Base-by-base conservation (phyloP, 2,113 vertebrate genomes). In the Lophotis ruficrista region DNA sequence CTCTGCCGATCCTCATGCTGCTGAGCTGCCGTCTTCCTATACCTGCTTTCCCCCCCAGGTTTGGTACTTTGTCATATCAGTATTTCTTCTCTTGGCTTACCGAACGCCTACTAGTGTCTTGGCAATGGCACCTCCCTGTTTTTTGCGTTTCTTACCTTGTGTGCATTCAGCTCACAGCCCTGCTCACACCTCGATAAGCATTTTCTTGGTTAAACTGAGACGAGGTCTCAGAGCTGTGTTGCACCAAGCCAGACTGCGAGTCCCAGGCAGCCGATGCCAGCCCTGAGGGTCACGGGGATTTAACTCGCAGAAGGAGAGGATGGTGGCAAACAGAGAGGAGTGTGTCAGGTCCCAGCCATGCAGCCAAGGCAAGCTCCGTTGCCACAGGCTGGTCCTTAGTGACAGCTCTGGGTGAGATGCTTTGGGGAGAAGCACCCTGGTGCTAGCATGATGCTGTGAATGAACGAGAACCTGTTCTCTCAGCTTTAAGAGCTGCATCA, bases 401-500 rank as follows among this genome's bases (percentile, higher is more conserved):
- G 65, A 31, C 66, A 78, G 50, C 11, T 30, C 45, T 62, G 35
- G 9, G 35, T 31, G 62, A 50, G 76, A 41, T 50, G 31, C 2
- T 62, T 45, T 51, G 48, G 24, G 0, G 5, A 62, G 61, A 80
- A 69, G 14, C 66, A 50, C 27, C 38, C 8, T 25, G 8, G 27
- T 60, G 75, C 33, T 3, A 4, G 16, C 12, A 17, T 35, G 47
- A 24, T 9, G 25, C 7, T 51, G 60, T 68, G 66, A 61, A 31
- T 25, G 60, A 31, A 61, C 23, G 24, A 14, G 0, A 3, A 22
- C 0, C 3, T 4, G 25, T 12, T 13, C 28, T 22, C 64, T 60
- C 15, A 68, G 66, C 13, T 24, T 38, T 28, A 33, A 54, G 22
- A 66, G 47, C 51, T 41, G 12, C 23, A 43, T 14, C 1, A 0